Base-by-base conservation (phyloP, 2,113 vertebrate species). In the Patagioenas fasciata region DNA sequence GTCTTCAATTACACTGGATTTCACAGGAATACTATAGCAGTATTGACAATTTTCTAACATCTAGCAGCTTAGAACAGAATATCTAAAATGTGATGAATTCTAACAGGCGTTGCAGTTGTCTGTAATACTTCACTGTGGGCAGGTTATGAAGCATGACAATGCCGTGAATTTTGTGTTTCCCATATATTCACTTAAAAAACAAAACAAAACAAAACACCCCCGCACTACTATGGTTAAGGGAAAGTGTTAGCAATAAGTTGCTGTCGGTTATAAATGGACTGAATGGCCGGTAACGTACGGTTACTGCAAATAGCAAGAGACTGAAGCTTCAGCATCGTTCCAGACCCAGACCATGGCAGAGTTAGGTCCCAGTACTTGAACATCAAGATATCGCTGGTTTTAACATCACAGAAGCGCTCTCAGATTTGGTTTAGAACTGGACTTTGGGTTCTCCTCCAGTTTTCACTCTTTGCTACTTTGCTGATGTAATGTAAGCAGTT, bases 71-170 rank as follows among this genome's bases (percentile, higher is more conserved):
- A 19, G 8, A 77, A 29, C 31, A 91, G 17, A 82, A 44, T 29
- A 47, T 10, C n/a, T 54, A 48, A 57, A 26, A 11, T 0, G 0
- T 0, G 1, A 90, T 56, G 66, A 50, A 23, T 13, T 80, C n/a
- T 15, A 10, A 21, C 25, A 66, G 61, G 36, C 53, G 36, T 7
- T 7, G 10, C 26, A n/a, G 31, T 2, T 31, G 44, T 12, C 40
- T 36, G 34, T 23, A 57, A 44, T 1, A 29, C 25, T 38, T 36
- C 57, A 13, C 17, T 18, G 72, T 6, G 64, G 70, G 40, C 38
- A 28, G 5, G 9, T 62, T 17, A 62, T 10, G 32, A 61, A 47
- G n/a, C 6, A 5, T 15, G 66, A 17, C 40, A 38, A 14, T 19
- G 51, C 36, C 78, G 72, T 8, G 58, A 57, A 26, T 54, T 26